phyloP scores from a whole-genome alignment of 2,797 vertebrate species.

The Paedocypris micromegethes region DNA sequence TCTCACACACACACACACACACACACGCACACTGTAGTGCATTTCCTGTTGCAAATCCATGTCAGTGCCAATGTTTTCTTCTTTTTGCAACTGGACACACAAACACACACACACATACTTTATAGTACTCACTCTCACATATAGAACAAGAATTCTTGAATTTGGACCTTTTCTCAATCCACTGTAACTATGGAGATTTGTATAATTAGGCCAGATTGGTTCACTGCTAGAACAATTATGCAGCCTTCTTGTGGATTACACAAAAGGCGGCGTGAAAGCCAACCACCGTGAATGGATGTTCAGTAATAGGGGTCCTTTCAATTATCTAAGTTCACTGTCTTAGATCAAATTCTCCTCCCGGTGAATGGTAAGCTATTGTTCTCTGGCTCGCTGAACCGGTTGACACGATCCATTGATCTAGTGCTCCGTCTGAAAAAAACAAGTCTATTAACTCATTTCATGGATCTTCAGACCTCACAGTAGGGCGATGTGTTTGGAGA shows the following conservation, averaged over 20 bases:
- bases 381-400: constrained; percentile 12
- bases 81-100: no score
- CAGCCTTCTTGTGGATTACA: background rate
- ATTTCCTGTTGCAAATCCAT: no score
- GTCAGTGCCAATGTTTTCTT: no score
- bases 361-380: background rate
- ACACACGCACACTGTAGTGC: no score
- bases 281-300: background rate
- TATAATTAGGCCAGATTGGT: background rate
- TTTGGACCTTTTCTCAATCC: background rate
- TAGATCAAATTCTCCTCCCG: constrained; percentile 2
- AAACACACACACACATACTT: no score
- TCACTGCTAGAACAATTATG: background rate
- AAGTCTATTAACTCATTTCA: constrained; percentile 29
- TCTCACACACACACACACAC: no score
- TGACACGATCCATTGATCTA: constrained; percentile 11
- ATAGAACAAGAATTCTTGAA: no score
- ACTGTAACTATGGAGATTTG: constrained; percentile 3
- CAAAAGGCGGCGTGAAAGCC: background rate
- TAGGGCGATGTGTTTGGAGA: constrained; percentile 4
- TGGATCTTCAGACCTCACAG: constrained; percentile 17
- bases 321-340: background rate
- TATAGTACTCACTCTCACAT: no score
- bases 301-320: constrained; percentile 2
- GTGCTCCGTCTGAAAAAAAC: constrained; percentile 1